phyloP scores from a whole-genome alignment of 2,888 invertebrate species.

The Synanthedon vespiformis region DNA sequence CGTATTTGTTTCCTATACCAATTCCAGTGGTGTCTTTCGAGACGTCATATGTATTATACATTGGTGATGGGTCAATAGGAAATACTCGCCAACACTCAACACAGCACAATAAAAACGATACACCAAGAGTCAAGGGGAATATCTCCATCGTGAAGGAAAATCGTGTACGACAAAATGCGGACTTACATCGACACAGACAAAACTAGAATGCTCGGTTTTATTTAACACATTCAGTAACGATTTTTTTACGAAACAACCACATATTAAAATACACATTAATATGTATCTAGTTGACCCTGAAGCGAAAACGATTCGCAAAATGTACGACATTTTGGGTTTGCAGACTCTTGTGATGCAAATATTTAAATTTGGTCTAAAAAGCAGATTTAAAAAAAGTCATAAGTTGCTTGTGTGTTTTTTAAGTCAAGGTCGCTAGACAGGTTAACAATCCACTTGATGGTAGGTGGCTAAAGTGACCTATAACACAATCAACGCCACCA shows the following conservation, averaged over 20 bases:
- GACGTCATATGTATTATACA: neutral
- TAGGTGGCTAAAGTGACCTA: too few relatives aligned
- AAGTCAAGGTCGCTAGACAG: too few relatives aligned
- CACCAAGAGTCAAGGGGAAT: neutral
- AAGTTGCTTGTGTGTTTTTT: too few relatives aligned
- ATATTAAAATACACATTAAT: conserved; percentile 29
- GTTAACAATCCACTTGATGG: too few relatives aligned
- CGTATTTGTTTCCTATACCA: neutral
- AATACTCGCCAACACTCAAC: conserved; percentile 23
- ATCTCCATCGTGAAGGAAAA: neutral
- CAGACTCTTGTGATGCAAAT: too few relatives aligned
- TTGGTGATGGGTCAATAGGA: conserved; percentile 16
- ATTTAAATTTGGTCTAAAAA: too few relatives aligned
- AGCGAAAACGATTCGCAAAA: conserved; percentile 5
- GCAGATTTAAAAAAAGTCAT: too few relatives aligned
- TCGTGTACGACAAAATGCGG: too few relatives aligned
- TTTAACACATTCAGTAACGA: neutral
- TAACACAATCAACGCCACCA: too few relatives aligned
- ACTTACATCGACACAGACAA: conserved; percentile 8
- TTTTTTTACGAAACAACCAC: conserved; percentile 1
- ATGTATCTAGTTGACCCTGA: conserved; percentile 39
- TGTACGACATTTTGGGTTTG: too few relatives aligned
- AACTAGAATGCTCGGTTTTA: conserved; percentile 22
- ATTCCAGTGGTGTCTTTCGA: neutral
- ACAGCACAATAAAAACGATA: conserved; percentile 5